Evolutionary conservation across 2,797 vertebrate species (phyloP).

Genomic region (Macropus fuliginosus): DNA sequence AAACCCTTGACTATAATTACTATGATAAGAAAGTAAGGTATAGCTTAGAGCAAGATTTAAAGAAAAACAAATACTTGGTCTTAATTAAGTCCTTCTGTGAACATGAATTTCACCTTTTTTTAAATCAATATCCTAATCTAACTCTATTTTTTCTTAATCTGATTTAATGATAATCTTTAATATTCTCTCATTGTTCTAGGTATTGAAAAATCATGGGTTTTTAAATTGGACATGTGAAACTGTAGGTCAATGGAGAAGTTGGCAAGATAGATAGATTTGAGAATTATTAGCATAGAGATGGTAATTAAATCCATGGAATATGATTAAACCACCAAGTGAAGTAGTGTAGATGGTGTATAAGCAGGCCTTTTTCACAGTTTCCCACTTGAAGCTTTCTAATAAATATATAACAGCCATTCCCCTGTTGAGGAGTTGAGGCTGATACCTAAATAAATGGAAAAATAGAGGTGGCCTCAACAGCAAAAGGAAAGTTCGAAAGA

Average conservation of each 20-base stretch:
- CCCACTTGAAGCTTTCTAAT: not conserved
- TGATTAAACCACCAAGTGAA: too few species aligned
- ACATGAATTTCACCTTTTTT: not conserved
- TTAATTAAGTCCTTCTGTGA: not conserved
- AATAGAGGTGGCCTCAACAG: not conserved
- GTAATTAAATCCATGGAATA: too few species aligned
- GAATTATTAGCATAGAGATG: too few species aligned
- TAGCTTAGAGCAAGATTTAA: not conserved
- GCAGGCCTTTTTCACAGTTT: not conserved
- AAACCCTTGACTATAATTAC: not conserved
- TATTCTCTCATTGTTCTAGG: not conserved
- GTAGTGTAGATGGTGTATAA: too few species aligned
- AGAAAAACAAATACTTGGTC: not conserved
- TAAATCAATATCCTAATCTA: not conserved
- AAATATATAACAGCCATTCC: too few species aligned
- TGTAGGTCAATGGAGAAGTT: too few species aligned
- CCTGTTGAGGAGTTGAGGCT: not conserved
- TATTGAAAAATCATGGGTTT: not conserved
- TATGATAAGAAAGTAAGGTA: not conserved
- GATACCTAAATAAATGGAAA: not conserved
- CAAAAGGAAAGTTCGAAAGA: not conserved
- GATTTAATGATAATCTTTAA: not conserved
- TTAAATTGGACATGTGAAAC: too few species aligned
- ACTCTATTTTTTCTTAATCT: not conserved
- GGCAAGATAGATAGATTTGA: too few species aligned